Evolutionary conservation across 2,797 vertebrate species (phyloP).

Genomic region (Pitangus sulphuratus): DNA sequence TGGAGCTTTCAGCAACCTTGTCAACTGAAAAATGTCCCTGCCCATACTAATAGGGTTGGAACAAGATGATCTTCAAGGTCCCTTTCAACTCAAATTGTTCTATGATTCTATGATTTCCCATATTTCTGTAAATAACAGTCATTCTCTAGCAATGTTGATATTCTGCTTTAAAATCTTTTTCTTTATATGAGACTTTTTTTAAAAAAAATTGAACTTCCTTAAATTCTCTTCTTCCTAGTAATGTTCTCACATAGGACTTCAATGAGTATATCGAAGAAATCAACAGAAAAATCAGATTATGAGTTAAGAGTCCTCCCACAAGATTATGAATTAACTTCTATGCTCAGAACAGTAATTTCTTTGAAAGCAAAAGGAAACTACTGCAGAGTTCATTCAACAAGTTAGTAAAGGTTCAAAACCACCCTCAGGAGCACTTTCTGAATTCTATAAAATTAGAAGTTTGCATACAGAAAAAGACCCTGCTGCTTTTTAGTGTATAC

Average conservation of each 20-base stretch:
- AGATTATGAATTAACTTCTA: neutral
- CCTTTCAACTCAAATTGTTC: neutral
- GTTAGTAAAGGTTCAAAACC: neutral
- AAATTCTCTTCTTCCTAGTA: neutral
- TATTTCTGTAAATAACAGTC: neutral
- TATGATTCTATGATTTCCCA: neutral
- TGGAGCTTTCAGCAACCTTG: neutral
- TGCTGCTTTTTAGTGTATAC: neutral
- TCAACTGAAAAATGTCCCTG: neutral
- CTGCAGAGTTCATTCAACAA: neutral
- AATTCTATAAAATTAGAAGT: neutral
- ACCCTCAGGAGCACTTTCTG: neutral
- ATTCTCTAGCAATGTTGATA: neutral
- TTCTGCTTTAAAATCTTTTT: neutral
- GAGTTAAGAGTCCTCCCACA: neutral
- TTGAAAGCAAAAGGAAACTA: neutral
- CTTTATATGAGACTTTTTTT: neutral
- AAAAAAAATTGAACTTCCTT: neutral
- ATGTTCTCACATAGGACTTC: neutral
- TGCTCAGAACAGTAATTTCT: neutral
- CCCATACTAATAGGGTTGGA: rapidly evolving
- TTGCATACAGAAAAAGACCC: neutral
- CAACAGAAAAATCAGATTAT: neutral
- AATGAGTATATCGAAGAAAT: neutral
- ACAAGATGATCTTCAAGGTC: neutral